Evolutionary conservation across 2,888 invertebrate genomes (phyloP), one percentile per base, ranked within the genome.

Genomic region (Limnephilus auricula): DNA sequence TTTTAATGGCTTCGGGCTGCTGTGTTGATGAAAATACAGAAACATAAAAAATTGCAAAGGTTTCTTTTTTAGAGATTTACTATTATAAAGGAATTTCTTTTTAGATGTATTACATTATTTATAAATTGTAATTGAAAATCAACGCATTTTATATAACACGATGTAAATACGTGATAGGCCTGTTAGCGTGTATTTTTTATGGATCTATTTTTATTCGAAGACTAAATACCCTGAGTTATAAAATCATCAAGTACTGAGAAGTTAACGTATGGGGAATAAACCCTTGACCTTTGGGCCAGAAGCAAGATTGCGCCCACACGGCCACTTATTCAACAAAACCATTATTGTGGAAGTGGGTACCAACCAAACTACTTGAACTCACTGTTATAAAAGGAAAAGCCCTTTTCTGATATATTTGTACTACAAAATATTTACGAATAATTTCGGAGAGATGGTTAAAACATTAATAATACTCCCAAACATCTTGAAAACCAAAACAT

Each of bases 221-320:
- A 25, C 65, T 65, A n/a, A 65, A 25, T 50, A 50, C 3, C 50
- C 50, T 50, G 65, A 65, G 65, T 65, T 65, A 65, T 65, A 65
- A 65, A 65, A 65, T 25, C 25, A 65, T 25, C 65, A 65, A 65
- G n/a, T 65, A 9, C 65, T 65, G 65, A 65, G 65, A 65, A 25
- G 65, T 65, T 65, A 5, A 65, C 65, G 25, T 65, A 65, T 65
- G 65, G 65, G 65, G 65, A 65, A 65, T 65, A 65, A 65, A 65
- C 85, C 30, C 37, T 85, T 37, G 34, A 40, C 40, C 85, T 85
- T 85, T 40, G 6, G 40, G 40, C 30, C 85, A 40, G 5, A 45
- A 85, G 85, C n/a, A 37, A 65, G 65, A 65, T 65, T n/a, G 65
- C 65, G 65, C 65, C 65, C 65, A 65, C 65, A n/a, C 65, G n/a